A percentile compares a stretch with the other conserved stretches of the same genome.
Conservation (phyloP, 53 echinoderm and acorn worm genomes). For the Stichopus horrens region DNA sequence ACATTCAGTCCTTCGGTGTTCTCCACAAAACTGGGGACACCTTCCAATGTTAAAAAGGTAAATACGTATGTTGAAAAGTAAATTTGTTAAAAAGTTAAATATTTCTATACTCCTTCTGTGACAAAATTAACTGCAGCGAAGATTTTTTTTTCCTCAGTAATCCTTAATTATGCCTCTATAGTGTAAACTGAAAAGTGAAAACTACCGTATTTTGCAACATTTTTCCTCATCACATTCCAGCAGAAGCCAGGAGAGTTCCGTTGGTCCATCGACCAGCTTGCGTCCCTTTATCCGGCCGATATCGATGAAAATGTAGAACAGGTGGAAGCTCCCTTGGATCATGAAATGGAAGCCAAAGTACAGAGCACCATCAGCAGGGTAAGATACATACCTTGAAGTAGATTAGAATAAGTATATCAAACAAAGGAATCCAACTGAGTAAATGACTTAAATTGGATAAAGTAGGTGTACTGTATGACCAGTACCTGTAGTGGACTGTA, state of each 20-base stretch:
- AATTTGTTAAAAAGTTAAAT: too few relatives aligned
- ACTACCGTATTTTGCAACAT: background rate
- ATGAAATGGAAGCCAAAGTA: slow-evolving; percentile 76
- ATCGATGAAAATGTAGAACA: slow-evolving; percentile 84
- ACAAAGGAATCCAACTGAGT: background rate
- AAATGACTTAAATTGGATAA: background rate
- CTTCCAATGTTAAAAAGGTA: slow-evolving; percentile 65
- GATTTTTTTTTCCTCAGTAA: too few relatives aligned
- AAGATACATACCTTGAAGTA: background rate
- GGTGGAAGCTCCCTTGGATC: slow-evolving; percentile 69
- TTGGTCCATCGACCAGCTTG: slow-evolving; percentile 97
- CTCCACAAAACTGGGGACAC: slow-evolving; percentile 50
- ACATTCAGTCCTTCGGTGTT: slow-evolving; percentile 96
- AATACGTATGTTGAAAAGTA: too few relatives aligned
- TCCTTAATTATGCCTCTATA: too few relatives aligned
- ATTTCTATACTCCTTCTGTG: too few relatives aligned
- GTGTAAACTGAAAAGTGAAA: too few relatives aligned
- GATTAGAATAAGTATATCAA: background rate
- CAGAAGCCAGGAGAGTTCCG: slow-evolving; percentile 68
- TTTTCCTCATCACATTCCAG: background rate
- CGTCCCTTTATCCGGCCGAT: slow-evolving; percentile 83
- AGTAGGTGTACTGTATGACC: too few relatives aligned
- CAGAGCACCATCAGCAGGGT: slow-evolving; percentile 92
- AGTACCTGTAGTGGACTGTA: too few relatives aligned
- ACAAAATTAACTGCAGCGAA: background rate